Evolutionary conservation across 1,140 invertebrate genomes (phyloP), one percentile per base, ranked within the genome.

Genomic region (Drosophila miranda): DNA sequence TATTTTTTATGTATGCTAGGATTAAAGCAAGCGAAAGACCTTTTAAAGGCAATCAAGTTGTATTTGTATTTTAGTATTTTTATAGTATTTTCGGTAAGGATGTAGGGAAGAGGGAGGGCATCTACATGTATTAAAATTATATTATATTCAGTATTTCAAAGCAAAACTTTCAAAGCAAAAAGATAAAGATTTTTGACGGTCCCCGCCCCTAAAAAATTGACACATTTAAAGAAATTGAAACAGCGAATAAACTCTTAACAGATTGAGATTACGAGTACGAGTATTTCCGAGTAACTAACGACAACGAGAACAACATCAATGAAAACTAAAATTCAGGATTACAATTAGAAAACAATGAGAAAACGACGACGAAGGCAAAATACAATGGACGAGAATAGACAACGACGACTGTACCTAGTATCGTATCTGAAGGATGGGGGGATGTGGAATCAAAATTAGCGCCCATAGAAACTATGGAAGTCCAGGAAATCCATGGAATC

Each of bases 401-500:
- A 80, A 88, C 84, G 79, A 53, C 70, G 83, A 79, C 78, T 79
- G 71, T 88, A 88, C 84, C 83, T 87, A 84, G 62, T 80, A 62
- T 53, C 61, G 62, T 86, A 62, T 53, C 61, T 80, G 66, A 16
- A 68, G 66, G 66, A 46, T 53, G 44, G 52, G 52, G 54, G 56
- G 52, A 57, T 56, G 48, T 69, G 51, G 55, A 43, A 41, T 46
- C 50, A 59, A 38, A 28, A 56, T 84, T 84, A 86, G 62, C 82
- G 82, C 60, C 82, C 77, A 81, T 90, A 90, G 55, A 90, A 90
- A 79, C 89, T 90, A 81, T 90, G 89, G 71, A 90, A 90, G 57
- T 90, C 89, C 89, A 90, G 73, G 64, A 90, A 90, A 90, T 90
- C 89, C 86, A 87, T 81, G 66, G 89, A 87, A 76, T 90, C 89